A percentile compares a stretch with the other conserved stretches of the same genome.
phyloP scores from a whole-genome alignment of 2,113 vertebrate genomes.

The Galbula dea region DNA sequence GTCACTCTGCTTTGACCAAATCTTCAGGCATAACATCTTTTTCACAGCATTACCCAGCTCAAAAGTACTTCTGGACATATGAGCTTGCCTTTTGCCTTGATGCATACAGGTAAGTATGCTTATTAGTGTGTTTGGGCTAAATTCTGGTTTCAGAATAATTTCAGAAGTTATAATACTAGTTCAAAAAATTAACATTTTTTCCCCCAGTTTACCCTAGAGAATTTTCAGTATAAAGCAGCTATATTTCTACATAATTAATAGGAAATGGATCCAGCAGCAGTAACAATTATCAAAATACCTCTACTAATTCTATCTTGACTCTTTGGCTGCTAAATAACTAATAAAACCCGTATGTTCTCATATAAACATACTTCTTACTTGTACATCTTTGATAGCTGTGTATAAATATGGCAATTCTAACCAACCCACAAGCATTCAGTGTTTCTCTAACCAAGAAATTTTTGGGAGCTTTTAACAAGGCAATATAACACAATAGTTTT shows the following conservation, averaged over 20 bases:
- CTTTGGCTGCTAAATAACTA: background rate
- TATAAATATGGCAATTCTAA: background rate
- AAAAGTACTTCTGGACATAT: background rate
- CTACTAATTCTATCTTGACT: background rate
- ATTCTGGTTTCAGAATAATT: background rate
- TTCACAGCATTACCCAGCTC: background rate
- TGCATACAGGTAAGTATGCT: background rate
- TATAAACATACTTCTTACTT: background rate
- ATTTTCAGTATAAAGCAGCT: background rate
- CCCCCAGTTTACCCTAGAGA: background rate
- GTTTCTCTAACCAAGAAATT: background rate
- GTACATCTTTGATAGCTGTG: background rate
- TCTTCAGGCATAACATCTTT: background rate
- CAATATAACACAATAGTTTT: background rate
- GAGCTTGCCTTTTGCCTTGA: background rate
- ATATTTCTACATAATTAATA: background rate
- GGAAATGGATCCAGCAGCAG: background rate
- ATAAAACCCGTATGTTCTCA: background rate
- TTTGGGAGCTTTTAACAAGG: background rate
- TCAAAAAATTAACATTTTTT: background rate
- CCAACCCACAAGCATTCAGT: background rate
- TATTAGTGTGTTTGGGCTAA: background rate
- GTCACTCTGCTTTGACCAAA: background rate
- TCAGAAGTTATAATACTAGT: background rate
- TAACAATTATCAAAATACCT: background rate